A percentile compares a stretch with the other conserved stretches of the same genome.
phyloP scores from a whole-genome alignment of 2,113 vertebrate species.

The Eonycteris spelaea region DNA sequence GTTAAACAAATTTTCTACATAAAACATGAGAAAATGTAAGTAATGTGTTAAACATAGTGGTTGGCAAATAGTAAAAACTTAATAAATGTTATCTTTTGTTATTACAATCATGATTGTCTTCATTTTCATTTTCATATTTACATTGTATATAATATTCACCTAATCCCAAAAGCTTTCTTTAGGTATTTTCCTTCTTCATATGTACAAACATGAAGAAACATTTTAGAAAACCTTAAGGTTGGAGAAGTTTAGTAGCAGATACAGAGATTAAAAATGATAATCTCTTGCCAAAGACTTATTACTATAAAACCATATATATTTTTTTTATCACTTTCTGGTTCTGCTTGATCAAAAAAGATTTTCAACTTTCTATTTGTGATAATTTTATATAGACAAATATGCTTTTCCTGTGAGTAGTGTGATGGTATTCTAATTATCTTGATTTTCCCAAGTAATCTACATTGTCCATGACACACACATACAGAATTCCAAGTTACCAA shows the following conservation, averaged over 20 bases:
- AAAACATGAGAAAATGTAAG: background rate
- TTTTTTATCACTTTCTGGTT: background rate
- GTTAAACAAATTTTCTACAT: background rate
- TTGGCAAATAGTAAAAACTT: background rate
- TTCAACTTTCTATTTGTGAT: background rate
- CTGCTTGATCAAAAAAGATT: background rate
- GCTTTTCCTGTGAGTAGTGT: background rate
- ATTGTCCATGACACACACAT: background rate
- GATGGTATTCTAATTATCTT: background rate
- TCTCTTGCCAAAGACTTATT: background rate
- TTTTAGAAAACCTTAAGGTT: background rate
- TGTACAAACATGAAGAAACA: background rate
- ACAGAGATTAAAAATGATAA: background rate
- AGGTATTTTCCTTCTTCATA: background rate
- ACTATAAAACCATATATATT: background rate
- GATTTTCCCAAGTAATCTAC: background rate
- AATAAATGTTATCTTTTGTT: background rate
- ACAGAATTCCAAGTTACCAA: background rate
- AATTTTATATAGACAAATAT: constrained; percentile 3
- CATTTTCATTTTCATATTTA: background rate
- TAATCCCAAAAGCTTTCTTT: background rate
- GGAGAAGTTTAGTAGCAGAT: background rate
- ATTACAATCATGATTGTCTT: background rate
- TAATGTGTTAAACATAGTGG: background rate
- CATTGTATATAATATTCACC: background rate